Percentiles rank a stretch among this genome's conserved stretches.
These are phyloP conservation scores for Chelon auratus DNA, from an alignment of 2,797 vertebrate species.

Conservation along the genomic window DNA sequence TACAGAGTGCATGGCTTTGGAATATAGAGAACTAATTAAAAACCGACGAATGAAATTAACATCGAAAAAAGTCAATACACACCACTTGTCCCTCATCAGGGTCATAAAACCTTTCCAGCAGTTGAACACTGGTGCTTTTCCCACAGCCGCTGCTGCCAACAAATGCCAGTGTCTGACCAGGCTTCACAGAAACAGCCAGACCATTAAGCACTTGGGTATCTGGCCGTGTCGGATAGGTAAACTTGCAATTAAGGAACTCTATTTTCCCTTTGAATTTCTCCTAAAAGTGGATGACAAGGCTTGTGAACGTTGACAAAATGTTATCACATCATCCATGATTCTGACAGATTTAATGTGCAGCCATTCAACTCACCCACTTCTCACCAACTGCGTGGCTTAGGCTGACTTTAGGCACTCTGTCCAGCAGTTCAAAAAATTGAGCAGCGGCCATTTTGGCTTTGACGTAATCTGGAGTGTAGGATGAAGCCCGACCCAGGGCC, in stretches of 20 bases:
- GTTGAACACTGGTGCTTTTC: slow-evolving; percentile 88
- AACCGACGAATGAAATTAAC: neutral
- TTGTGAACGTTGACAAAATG: neutral
- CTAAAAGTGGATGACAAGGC: slow-evolving; percentile 58
- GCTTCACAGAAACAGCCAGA: slow-evolving; percentile 81
- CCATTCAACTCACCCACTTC: slow-evolving; percentile 82
- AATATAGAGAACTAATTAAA: neutral
- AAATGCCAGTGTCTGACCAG: slow-evolving; percentile 88
- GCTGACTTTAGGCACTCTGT: slow-evolving; percentile 84
- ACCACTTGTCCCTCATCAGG: slow-evolving; percentile 86
- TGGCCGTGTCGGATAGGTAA: slow-evolving; percentile 88
- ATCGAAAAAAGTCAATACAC: slow-evolving; percentile 33
- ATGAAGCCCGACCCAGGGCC: slow-evolving; percentile 84
- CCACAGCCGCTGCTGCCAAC: slow-evolving; percentile 89
- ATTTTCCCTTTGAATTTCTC: slow-evolving; percentile 83
- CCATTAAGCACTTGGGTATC: slow-evolving; percentile 84
- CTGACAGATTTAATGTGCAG: neutral
- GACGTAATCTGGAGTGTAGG: slow-evolving; percentile 88
- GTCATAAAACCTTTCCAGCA: slow-evolving; percentile 89
- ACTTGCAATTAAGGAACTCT: slow-evolving; percentile 84
- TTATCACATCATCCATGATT: neutral
- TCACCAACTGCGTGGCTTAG: slow-evolving; percentile 70
- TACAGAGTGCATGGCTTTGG: neutral
- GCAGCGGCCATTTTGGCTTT: slow-evolving; percentile 88
- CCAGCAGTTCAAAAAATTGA: slow-evolving; percentile 85